Base-by-base conservation (phyloP, 2,113 vertebrate genomes). In the Morone chrysops region DNA sequence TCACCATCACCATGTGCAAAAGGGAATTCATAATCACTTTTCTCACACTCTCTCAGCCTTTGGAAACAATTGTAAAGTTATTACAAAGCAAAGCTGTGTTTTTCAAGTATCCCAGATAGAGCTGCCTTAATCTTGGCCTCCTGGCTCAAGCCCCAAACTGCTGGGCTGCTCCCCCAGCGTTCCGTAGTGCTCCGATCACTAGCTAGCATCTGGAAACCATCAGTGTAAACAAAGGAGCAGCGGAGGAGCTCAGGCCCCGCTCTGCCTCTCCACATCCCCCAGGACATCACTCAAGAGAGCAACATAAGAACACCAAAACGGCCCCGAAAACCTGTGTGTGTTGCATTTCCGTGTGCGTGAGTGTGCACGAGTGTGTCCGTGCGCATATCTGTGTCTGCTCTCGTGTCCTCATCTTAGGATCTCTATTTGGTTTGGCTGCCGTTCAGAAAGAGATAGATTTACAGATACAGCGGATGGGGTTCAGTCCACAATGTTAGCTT, bases 161-260 rank as follows among this genome's bases (percentile, higher is more conserved):
- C 95, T 95, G 96, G 95, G 95, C 95, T 95, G 93, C 95, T 95
- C 91, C 88, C 83, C 83, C 88, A 78, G 87, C 63, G 90, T 89
- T 93, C 88, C 74, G 66, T 73, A 89, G 89, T 59, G 61, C 86
- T 91, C 90, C 83, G 80, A 91, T 94, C 93, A 93, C 94, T 92
- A 93, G 95, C 94, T 87, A 95, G 95, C 97, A 98, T 98, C 97
- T 98, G 97, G 97, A 97, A 97, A 94, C 95, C 95, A 97, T 98
- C 97, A 97, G 95, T 86, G 91, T 97, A 97, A 97, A 98, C 97
- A 98, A 97, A 97, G 94, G 96, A 96, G 95, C 84, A 90, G 94
- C 92, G 95, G 96, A 96, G 95, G 94, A 95, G 95, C 95, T 95
- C 94, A 91, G 95, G 94, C 96, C 95, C 93, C 94, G 94, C 92